Evolutionary conservation across 2,113 vertebrate species (phyloP).

Genomic region (Choloepus hoffmanni): DNA sequence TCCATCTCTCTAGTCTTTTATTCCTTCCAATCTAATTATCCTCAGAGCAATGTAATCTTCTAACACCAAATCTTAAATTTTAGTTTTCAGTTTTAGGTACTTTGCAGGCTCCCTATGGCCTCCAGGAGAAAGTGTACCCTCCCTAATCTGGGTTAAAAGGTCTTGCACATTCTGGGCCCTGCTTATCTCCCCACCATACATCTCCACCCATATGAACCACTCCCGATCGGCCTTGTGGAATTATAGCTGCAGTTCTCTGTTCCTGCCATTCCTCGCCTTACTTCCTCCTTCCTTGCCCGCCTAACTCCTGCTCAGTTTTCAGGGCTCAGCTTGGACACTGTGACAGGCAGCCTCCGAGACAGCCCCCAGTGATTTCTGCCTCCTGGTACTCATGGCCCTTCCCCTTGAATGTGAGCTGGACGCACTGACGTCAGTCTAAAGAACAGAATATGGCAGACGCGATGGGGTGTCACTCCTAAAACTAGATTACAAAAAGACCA

Average conservation of each 20-base stretch:
- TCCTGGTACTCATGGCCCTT: background rate
- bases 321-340: background rate
- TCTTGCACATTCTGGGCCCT: background rate
- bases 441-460: background rate
- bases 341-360: background rate
- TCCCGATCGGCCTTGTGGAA: background rate
- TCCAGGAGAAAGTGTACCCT: background rate
- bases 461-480: background rate
- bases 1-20: background rate
- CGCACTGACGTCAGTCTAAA: background rate
- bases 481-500: background rate
- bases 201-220: background rate
- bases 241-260: background rate
- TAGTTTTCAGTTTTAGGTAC: background rate
- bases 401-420: background rate
- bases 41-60: background rate
- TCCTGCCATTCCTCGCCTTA: rapidly evolving
- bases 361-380: background rate
- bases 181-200: background rate
- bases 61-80: background rate
- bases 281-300: no score
- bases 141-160: background rate
- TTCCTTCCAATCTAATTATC: background rate
- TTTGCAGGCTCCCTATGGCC: no score
- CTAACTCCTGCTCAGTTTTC: background rate